Evolutionary conservation across 2,888 invertebrate genomes (phyloP), one percentile per base, ranked within the genome.

Genomic region (Tromatobia lineatoria): DNA sequence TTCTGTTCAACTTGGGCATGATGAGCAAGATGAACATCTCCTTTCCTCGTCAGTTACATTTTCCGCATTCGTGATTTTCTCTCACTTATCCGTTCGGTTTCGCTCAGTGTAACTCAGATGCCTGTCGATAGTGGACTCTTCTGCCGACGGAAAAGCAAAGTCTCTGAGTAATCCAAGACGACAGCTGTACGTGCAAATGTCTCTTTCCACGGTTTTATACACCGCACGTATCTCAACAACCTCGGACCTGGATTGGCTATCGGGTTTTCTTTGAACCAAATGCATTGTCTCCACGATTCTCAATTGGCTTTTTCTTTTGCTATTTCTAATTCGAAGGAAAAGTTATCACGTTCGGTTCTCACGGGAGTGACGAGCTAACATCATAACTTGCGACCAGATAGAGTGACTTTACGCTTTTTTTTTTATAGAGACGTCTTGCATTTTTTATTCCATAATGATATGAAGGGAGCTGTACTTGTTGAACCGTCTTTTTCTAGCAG

Each of bases 171-270:
- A 34, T 10, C 6, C 18, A 11, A 42, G 64, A 42, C 38, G 64
- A 64, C 15, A 18, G 29, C 57, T 11, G 23, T 38, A 67, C 82
- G 77, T 67, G 73, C 82, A 50, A 81, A 69, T 54, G 61, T 74
- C 59, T 61, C 52, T 23, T 59, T 59, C 34, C 34, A 34, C 38
- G 69, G 59, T 78, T 82, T 82, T 74, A 78, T 78, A 69, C 23
- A 45, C 15, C 18, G 29, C 78, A 78, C 74, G 69, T 64, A 78
- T 73, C 74, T 77, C 71, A 73, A 78, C 67, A 50, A 69, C 20
- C 61, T 69, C 42, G 50, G 45, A 54, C 73, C 52, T 42, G 20
- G 47, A 52, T 74, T 69, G 45, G 38, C 52, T 69, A 11, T 23
- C 34, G 8, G 45, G 57, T 54, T 67, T 80, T 57, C 42, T 66